Base-by-base conservation (phyloP, 92 coral and sea anemone genomes). In the Diadumene lineata region DNA sequence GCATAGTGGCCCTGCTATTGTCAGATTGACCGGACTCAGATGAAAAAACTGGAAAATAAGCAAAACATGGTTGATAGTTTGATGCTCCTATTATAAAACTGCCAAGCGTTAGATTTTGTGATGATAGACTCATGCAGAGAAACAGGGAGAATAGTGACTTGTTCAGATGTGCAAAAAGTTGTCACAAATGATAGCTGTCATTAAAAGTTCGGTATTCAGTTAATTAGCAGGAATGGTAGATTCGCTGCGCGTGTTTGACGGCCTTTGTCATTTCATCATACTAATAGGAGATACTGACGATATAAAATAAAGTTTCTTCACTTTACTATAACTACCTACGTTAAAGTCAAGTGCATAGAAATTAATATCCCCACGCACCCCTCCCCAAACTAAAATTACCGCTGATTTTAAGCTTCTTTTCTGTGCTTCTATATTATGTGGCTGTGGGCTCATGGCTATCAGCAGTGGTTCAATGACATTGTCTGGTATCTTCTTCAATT, bases 1-100 rank as follows among this genome's bases (percentile, higher is more conserved):
- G 7, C 80, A 78, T 29, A 88, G 67, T 8, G 73, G 72, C 38
- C 92, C 92, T 28, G 81, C 74, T 70, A 75, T 79, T 25, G 62
- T 69, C 31, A 69, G 32, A 32, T 69, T 69, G 7, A 69, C 60
- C 26, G 18, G 19, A 13, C 34, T 30, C 19, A 18, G 7, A 28
- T 34, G 30, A 34, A 48, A 69, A 25, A 69, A 15, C 74, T 69
- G 60, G 6, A 23, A 53, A 53, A 53, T 23, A 53, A 53, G 50
- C 27, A 27, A 26, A 23, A 31, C 26, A 68, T 38, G 6, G 13
- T 4, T 38, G 48, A 38, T 4, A 38, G 27, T 3, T 9, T 21
- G 21, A 67, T 50, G 50, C 23, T 33, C 25, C 11, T 0, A 2
- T 8, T 34, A 13, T 38, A 38, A 38, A 38, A 4, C 48, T 38